Conservation (phyloP, 1,140 invertebrate species). For the Theocolax elegans region DNA sequence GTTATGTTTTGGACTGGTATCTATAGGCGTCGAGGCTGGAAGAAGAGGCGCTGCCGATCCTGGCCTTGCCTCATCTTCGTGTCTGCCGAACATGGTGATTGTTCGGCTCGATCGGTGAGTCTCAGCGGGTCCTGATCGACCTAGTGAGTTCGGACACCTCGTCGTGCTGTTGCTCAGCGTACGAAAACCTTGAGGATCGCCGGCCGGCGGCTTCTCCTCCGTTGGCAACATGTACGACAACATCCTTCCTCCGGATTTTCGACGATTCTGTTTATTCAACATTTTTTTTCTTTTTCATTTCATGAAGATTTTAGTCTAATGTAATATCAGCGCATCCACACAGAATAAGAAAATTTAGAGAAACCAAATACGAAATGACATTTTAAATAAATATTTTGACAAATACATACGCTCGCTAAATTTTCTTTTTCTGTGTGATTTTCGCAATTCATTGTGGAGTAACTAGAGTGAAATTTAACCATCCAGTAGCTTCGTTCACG, state of each 20-base stretch:
- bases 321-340: too few relatives aligned
- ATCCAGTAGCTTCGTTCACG: too few relatives aligned
- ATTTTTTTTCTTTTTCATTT: too few relatives aligned
- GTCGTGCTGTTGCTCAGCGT: too few relatives aligned
- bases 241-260: constrained; percentile 51
- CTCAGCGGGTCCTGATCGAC: neutral
- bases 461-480: too few relatives aligned
- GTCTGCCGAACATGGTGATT: constrained; percentile 7
- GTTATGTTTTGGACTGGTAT: constrained; percentile 48
- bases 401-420: too few relatives aligned
- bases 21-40: constrained; percentile 36
- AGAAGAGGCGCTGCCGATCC: constrained; percentile 34
- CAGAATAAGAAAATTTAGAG: too few relatives aligned
- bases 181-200: constrained; percentile 46
- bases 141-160: neutral
- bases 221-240: constrained; percentile 67
- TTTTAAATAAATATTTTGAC: too few relatives aligned
- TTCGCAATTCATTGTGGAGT: too few relatives aligned
- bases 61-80: constrained; percentile 8
- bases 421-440: too few relatives aligned
- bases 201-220: constrained; percentile 66
- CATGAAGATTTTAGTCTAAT: too few relatives aligned
- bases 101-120: neutral
- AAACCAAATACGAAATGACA: too few relatives aligned
- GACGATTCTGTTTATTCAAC: neutral